A percentile compares a stretch with the other conserved stretches of the same genome.
phyloP scores from a whole-genome alignment of 2,888 invertebrate species.

The Drosophila rellima region DNA sequence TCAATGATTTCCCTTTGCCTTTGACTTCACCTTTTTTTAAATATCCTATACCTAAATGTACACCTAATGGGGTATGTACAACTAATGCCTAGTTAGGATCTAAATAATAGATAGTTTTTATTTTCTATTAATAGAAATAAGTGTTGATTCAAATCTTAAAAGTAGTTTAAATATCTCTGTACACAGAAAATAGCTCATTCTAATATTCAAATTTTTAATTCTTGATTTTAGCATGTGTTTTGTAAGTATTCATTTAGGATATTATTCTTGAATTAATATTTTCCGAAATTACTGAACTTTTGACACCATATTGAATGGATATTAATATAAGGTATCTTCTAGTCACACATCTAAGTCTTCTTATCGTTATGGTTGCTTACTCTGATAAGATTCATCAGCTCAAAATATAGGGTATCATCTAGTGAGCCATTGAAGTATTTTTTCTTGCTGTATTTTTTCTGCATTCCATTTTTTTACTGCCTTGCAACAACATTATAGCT shows the following conservation, averaged over 20 bases:
- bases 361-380: no score
- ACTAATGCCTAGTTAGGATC: no score
- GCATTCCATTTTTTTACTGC: background rate
- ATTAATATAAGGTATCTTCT: background rate
- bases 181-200: no score
- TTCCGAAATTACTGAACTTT: no score
- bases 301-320: no score
- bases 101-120: no score
- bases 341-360: background rate
- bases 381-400: background rate
- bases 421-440: background rate
- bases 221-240: no score
- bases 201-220: no score
- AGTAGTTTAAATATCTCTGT: background rate
- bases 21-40: conserved; percentile 28
- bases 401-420: background rate
- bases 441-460: background rate
- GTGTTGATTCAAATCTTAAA: background rate
- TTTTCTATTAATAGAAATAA: no score
- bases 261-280: no score
- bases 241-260: no score
- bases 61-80: background rate
- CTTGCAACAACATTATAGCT: background rate
- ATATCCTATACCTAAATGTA: background rate
- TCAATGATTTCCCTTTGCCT: conserved; percentile 41